Evolutionary conservation across 2,797 vertebrate species (phyloP).

Genomic region (Pangasius krempfi): DNA sequence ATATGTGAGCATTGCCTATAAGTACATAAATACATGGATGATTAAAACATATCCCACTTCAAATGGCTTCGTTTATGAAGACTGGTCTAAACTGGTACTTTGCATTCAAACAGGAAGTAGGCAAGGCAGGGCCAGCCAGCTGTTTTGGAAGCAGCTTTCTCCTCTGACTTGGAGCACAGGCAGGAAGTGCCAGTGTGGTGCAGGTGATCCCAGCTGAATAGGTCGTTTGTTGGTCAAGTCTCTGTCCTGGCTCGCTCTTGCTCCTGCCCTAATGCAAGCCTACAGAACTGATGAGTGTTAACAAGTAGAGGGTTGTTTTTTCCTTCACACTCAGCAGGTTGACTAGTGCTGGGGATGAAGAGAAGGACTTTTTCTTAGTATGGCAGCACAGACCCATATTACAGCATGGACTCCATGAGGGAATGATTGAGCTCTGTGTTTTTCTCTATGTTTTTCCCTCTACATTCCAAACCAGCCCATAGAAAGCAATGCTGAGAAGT

Average conservation of each 20-base stretch:
- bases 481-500: background rate
- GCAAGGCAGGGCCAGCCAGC: constrained; percentile 28
- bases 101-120: constrained; percentile 41
- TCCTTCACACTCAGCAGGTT: constrained; percentile 37
- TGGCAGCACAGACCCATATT: constrained; percentile 61
- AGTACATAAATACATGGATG: background rate
- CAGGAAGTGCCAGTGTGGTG: constrained; percentile 49
- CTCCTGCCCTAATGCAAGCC: constrained; percentile 6
- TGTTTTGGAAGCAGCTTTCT: constrained; percentile 44
- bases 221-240: constrained; percentile 25
- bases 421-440: constrained; percentile 12
- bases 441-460: constrained; percentile 16
- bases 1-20: background rate
- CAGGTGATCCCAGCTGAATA: constrained; percentile 55
- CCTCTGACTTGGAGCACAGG: constrained; percentile 24
- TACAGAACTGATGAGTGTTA: constrained; percentile 45
- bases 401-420: constrained; percentile 41
- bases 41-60: constrained; percentile 16
- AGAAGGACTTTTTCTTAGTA: constrained; percentile 31
- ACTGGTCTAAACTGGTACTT: constrained; percentile 31
- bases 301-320: constrained; percentile 50
- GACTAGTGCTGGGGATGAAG: constrained; percentile 26
- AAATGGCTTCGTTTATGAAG: constrained; percentile 11
- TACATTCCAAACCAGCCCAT: constrained; percentile 3
- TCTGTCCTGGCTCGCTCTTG: background rate